phyloP scores from a whole-genome alignment of 2,888 invertebrate species.

The Allygus modestus region DNA sequence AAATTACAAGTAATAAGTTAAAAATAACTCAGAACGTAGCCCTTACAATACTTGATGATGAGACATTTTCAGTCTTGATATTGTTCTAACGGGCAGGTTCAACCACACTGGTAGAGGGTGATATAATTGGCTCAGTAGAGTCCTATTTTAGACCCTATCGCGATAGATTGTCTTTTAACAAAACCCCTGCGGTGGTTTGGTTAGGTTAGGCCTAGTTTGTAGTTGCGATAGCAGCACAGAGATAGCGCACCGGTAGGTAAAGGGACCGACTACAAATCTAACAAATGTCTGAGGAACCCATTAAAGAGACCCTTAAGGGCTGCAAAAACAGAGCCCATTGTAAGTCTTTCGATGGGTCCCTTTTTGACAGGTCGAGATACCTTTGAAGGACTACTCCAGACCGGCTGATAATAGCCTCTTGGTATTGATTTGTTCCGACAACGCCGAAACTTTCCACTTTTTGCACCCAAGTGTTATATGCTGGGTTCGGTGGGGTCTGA shows the following conservation, averaged over 20 bases:
- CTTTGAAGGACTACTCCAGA: conserved; percentile 56
- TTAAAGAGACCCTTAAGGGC: conserved; percentile 45
- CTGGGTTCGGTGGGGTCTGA: neutral
- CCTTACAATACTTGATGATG: no score
- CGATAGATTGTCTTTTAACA: neutral
- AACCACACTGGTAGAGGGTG: neutral
- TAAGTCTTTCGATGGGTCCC: conserved; percentile 35
- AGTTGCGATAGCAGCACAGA: conserved; percentile 20
- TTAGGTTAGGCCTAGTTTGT: conserved; percentile 29
- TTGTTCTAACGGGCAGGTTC: no score
- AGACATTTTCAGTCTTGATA: no score
- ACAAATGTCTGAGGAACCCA: conserved; percentile 54
- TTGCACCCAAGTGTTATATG: conserved; percentile 28
- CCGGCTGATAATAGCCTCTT: conserved; percentile 52
- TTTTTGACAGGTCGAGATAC: conserved; percentile 54
- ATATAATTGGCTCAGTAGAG: neutral
- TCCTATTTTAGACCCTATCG: neutral
- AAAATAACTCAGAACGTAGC: no score
- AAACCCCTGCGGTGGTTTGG: neutral
- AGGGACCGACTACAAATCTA: conserved; percentile 57
- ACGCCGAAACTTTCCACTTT: conserved; percentile 37
- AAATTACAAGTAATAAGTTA: no score
- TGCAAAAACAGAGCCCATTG: conserved; percentile 53
- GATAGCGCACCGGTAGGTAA: conserved; percentile 40
- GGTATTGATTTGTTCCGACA: conserved; percentile 53